Conservation (phyloP, 2,797 vertebrate genomes). For the Neosilurus hyrtlii region DNA sequence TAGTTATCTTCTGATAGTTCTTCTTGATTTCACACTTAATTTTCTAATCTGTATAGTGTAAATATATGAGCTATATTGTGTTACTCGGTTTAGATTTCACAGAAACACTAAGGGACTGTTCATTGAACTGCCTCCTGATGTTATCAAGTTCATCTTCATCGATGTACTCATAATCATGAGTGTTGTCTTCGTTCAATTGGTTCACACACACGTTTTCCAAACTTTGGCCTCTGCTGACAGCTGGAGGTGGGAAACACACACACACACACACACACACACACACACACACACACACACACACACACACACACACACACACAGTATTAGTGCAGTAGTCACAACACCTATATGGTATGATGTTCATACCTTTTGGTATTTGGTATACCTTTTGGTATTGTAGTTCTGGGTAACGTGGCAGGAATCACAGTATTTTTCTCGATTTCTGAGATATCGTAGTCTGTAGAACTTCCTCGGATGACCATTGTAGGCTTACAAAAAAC, state of each 20-base stretch:
- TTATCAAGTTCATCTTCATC: slow-evolving; percentile 62
- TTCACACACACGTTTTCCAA: slow-evolving; percentile 38
- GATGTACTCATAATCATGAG: slow-evolving; percentile 57
- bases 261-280: no score
- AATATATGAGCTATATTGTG: not conserved
- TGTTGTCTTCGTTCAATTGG: slow-evolving; percentile 52
- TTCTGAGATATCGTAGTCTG: slow-evolving; percentile 22
- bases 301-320: slow-evolving; percentile 8
- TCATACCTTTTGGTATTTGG: slow-evolving; percentile 47
- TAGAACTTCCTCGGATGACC: slow-evolving; percentile 11
- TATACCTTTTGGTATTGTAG: slow-evolving; percentile 43
- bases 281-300: not conserved
- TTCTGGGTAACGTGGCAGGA: slow-evolving; percentile 33
- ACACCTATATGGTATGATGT: not conserved
- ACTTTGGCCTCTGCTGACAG: slow-evolving; percentile 33
- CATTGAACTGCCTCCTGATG: slow-evolving; percentile 56
- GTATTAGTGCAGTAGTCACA: not conserved
- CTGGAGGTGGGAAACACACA: not conserved
- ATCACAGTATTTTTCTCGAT: slow-evolving; percentile 1
- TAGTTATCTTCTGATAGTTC: no score
- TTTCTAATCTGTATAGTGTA: not conserved
- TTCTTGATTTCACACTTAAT: not conserved
- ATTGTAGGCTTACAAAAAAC: not conserved
- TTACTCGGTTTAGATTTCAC: slow-evolving; percentile 46
- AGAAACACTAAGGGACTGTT: slow-evolving; percentile 34